Evolutionary conservation across 2,113 vertebrate species (phyloP), one percentile per base, ranked within the genome.

Genomic region (Pelmatolapia mariae): DNA sequence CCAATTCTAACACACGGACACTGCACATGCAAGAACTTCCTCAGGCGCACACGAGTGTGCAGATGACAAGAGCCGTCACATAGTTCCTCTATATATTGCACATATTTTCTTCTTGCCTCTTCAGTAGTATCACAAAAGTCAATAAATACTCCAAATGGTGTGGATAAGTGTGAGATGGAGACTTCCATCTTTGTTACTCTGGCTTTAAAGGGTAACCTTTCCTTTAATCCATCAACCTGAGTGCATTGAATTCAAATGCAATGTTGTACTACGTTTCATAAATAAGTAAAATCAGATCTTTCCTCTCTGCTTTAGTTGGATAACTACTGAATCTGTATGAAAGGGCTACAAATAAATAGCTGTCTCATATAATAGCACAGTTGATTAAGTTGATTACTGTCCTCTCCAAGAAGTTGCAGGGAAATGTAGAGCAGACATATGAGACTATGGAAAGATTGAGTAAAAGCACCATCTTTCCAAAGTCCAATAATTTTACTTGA

Each of bases 1-100:
- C 93, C 92, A 95, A 68, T n/a, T 91, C 66, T 92, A 40, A 93
- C 92, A 94, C 88, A 56, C 4, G 59, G 76, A 85, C 83, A 80
- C 68, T 52, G 80, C 85, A 87, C 86, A 81, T 29, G 52, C 78
- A 54, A 43, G 83, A 71, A 54, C 40, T 57, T 79, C 59, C 57
- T 63, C 78, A 87, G 31, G 29, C 53, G 26, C 66, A 81, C 57
- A 52, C 73, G 38, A n/a, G 4, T 45, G 22, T 6, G 7, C 61
- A 63, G 45, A 86, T 40, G 85, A 89, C 88, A 59, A 84, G 84
- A 57, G 61, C 68, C 45, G 36, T 71, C 88, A 81, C 85, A 79
- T 63, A 82, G 81, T 86, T 91, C 84, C 22, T 84, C 85, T 54
- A 47, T 80, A 83, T 91, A 84, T 82, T 86, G 81, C 50, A 33